These are phyloP conservation scores for Sinohyriopsis cumingii DNA, from an alignment of 2,888 invertebrate genomes.

Conservation along the genomic window DNA sequence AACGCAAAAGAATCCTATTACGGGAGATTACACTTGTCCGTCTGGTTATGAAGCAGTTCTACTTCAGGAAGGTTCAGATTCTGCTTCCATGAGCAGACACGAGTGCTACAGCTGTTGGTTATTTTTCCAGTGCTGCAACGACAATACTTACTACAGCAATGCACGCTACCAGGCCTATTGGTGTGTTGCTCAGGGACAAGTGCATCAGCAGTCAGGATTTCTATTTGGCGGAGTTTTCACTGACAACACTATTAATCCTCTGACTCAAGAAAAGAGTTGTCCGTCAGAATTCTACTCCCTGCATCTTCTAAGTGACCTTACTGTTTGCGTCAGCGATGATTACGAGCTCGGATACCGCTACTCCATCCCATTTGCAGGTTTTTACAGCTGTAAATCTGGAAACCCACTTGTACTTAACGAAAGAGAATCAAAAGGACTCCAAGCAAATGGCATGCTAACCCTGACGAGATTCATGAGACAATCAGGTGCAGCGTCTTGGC, in stretches of 20 bases:
- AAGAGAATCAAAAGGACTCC: too few species aligned
- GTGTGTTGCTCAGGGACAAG: slow-evolving; percentile 50
- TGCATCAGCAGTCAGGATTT: slow-evolving; percentile 41
- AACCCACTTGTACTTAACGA: slow-evolving; percentile 40
- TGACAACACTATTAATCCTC: slow-evolving; percentile 34
- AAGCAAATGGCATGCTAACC: too few species aligned
- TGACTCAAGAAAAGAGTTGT: slow-evolving; percentile 46
- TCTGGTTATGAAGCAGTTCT: too few species aligned
- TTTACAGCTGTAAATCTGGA: slow-evolving; percentile 55
- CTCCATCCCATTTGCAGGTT: slow-evolving; percentile 59
- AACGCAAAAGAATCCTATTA: too few species aligned
- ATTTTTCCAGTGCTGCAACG: slow-evolving; percentile 33
- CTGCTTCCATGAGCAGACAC: too few species aligned
- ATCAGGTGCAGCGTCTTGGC: slow-evolving; percentile 37
- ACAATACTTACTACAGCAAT: slow-evolving; percentile 23
- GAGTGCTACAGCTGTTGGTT: slow-evolving; percentile 11
- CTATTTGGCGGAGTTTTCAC: slow-evolving; percentile 62
- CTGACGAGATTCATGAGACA: too few species aligned
- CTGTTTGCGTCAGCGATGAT: slow-evolving; percentile 61
- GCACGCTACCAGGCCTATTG: slow-evolving; percentile 52
- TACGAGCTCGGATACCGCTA: slow-evolving; percentile 45
- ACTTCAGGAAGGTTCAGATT: too few species aligned
- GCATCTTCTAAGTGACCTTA: slow-evolving; percentile 38
- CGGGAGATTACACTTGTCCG: too few species aligned
- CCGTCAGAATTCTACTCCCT: slow-evolving; percentile 50